Base-by-base conservation (phyloP, 2,888 invertebrate species). In the Cephus runcator region DNA sequence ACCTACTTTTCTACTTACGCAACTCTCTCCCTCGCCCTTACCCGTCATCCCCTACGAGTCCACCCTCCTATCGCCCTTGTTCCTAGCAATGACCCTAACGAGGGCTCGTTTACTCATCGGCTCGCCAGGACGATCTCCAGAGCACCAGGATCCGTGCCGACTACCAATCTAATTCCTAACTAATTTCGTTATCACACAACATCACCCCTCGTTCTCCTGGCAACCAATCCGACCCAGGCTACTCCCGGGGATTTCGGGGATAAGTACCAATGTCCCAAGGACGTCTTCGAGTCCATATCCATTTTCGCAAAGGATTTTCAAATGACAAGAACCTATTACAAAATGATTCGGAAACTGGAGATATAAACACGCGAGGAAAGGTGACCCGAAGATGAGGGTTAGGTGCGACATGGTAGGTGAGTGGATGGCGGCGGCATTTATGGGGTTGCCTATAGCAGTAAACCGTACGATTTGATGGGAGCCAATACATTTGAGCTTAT, bases 401-500 rank as follows among this genome's bases (percentile, higher is more conserved):
- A 56, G 56, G 56, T 56, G 56, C 56, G 56, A 56, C 56, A 56
- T 9, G 9, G 23, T 56, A 56, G 23, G 56, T 23, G 56, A 84
- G 84, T 80, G 81, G 85, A 84, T 82, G 84, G 79, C 76, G 79
- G 73, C 73, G 84, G 86, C 88, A 87, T 89, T 90, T 88, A 89
- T 88, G 88, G 88, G 86, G 84, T 86, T 82, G 87, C 83, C 87
- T 86, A 85, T 88, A 86, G 86, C 87, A 87, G 88, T 90, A 89
- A 90, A 90, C 84, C 89, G 90, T 87, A 84, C 89, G 87, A 91
- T 90, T 90, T 90, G 90, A 91, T 91, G 89, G 89, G 86, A 89
- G 85, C 88, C 91, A 91, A 91, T 91, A 90, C 89, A 91, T 91
- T 91, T 87, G 87, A 90, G 91, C 90, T 91, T 91, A 91, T 91